Evolutionary conservation across 2,888 invertebrate genomes (phyloP).

Genomic region (Dolichopus griseipennis): DNA sequence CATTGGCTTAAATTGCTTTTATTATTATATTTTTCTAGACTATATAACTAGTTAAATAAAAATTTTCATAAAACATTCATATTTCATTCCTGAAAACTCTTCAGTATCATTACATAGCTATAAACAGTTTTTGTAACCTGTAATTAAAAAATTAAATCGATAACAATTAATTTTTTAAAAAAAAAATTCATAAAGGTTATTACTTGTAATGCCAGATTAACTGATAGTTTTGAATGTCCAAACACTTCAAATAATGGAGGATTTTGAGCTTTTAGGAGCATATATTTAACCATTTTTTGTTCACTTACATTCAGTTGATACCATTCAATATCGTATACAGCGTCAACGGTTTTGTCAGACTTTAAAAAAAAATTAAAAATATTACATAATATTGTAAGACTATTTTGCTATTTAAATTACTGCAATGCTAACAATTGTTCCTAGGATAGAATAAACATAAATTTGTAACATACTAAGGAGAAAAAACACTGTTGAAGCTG

Average conservation of each 20-base stretch:
- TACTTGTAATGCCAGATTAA: slow-evolving; percentile 5
- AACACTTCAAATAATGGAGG: not conserved
- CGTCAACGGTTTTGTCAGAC: not conserved
- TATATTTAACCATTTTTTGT: not conserved
- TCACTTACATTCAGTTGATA: not conserved
- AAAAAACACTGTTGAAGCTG: too few species aligned
- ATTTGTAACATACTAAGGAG: too few species aligned
- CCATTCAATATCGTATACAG: slow-evolving; percentile 7
- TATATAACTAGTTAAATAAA: too few species aligned
- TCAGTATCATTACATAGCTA: slow-evolving; percentile 3
- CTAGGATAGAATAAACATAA: too few species aligned
- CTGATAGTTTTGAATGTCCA: not conserved
- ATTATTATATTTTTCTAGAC: too few species aligned
- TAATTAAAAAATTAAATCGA: not conserved
- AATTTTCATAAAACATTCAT: too few species aligned
- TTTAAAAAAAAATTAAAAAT: not conserved
- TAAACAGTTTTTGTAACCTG: slow-evolving; percentile 11
- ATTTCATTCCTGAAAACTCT: too few species aligned
- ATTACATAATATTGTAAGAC: too few species aligned
- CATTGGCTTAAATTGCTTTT: too few species aligned
- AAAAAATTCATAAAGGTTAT: not conserved
- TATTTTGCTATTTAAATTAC: too few species aligned
- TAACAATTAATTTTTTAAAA: not conserved
- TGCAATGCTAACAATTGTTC: too few species aligned
- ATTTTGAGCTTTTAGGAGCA: slow-evolving; percentile 8